These are phyloP conservation scores for Selenia dentaria DNA, from an alignment of 2,888 invertebrate genomes.

Conservation along the genomic window DNA sequence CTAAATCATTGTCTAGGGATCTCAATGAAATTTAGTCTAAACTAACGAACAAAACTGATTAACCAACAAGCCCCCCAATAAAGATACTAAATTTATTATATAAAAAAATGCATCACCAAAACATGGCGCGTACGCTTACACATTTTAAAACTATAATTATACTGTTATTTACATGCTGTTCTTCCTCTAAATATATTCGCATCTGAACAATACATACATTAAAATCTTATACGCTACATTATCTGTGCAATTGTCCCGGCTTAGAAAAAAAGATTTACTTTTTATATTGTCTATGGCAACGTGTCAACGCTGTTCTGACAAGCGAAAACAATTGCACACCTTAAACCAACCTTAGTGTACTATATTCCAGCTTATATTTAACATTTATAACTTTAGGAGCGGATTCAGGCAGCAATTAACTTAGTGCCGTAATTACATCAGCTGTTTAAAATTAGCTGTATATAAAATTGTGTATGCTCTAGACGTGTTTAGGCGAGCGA, in stretches of 20 bases:
- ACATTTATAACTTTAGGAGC: slow-evolving; percentile 63
- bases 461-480: slow-evolving; percentile 23
- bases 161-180: slow-evolving; percentile 77
- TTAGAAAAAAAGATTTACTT: slow-evolving; percentile 30
- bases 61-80: slow-evolving; percentile 51
- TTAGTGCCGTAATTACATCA: slow-evolving; percentile 42
- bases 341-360: slow-evolving; percentile 67
- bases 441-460: slow-evolving; percentile 27
- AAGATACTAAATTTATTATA: slow-evolving; percentile 55
- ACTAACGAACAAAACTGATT: slow-evolving; percentile 17
- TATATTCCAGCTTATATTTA: slow-evolving; percentile 52
- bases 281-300: slow-evolving; percentile 55
- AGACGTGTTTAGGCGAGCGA: slow-evolving; percentile 44
- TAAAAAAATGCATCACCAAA: slow-evolving; percentile 67
- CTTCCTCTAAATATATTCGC: slow-evolving; percentile 82
- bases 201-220: slow-evolving; percentile 84
- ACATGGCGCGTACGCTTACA: slow-evolving; percentile 51
- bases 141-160: slow-evolving; percentile 43
- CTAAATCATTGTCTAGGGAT: too few relatives aligned
- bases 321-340: slow-evolving; percentile 79
- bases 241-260: slow-evolving; percentile 77
- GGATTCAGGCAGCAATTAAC: slow-evolving; percentile 80
- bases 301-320: slow-evolving; percentile 33
- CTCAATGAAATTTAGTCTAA: too few relatives aligned
- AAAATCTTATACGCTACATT: slow-evolving; percentile 77